Base-by-base conservation (phyloP, 2,888 invertebrate genomes). In the Platycnemis pennipes region DNA sequence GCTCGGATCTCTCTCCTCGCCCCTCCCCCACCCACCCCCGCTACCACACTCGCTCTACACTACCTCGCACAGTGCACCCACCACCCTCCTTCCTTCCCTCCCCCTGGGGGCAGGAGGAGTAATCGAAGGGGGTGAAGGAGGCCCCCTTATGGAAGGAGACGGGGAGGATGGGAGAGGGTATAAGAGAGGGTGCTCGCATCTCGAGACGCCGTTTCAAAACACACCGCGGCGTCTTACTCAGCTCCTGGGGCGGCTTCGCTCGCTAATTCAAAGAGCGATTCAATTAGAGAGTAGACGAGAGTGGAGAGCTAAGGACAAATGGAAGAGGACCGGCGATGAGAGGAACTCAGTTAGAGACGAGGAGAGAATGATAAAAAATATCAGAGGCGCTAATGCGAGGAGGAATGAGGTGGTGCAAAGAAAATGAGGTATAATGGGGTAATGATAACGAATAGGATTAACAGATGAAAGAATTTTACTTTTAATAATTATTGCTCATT, bases 131-230 rank as follows among this genome's bases (percentile, higher is more conserved):
- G n/a, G n/a, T n/a, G n/a, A n/a, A n/a, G n/a, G n/a, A 63, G 42
- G 86, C 44, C 13, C n/a, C n/a, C n/a, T n/a, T n/a, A n/a, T n/a
- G 31, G n/a, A n/a, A 31, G 16, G 86, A 19, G 86, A 22, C 2
- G 26, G 44, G 86, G 11, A 37, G 45, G 11, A 45, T 22, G n/a
- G 31, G 56, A 31, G 69, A n/a, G 77, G 46, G 44, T 11, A 11
- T 19, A 44, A 91, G 91, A 63, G 89, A 89, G 89, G 56, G 42
- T 42, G n/a, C 56, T 69, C 63, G 44, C 91, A 42, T 63, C 91
- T 63, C 91, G 44, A 69, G 63, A 91, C n/a, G 63, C n/a, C 91
- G 91, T 91, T 91, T 91, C 91, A 91, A 91, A 91, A 91, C 91
- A 91, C 91, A 77, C 77, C 77, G 77, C 91, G 63, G 63, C 91